Percentiles rank a stretch among this genome's conserved stretches.
phyloP scores from a whole-genome alignment of 2,888 invertebrate genomes.

The Panorpa germanica region DNA sequence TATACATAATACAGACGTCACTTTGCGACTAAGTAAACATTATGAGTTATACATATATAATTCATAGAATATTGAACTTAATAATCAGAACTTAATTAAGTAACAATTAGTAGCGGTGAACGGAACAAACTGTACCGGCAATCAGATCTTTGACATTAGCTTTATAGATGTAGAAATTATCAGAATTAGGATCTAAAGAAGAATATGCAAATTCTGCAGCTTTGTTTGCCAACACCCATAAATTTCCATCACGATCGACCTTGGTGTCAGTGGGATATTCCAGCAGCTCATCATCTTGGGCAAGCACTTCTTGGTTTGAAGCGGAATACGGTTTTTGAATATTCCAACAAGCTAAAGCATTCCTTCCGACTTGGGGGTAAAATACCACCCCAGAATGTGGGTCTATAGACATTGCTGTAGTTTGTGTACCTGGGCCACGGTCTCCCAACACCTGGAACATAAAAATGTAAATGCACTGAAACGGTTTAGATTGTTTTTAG shows the following conservation, averaged over 20 bases:
- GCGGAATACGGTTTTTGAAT: conserved; percentile 25
- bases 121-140: conserved; percentile 1
- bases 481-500: too few species aligned
- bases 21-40: too few species aligned
- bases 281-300: conserved; percentile 31
- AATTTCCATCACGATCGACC: neutral
- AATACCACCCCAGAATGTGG: conserved; percentile 33
- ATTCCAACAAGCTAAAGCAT: conserved; percentile 52
- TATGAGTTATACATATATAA: too few species aligned
- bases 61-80: too few species aligned
- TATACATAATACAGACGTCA: too few species aligned
- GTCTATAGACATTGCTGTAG: conserved; percentile 41
- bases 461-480: too few species aligned
- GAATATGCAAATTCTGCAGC: neutral
- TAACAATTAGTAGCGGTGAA: too few species aligned
- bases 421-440: conserved; percentile 36
- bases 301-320: conserved; percentile 29
- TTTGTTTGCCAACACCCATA: neutral
- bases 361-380: conserved; percentile 41
- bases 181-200: neutral
- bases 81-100: too few species aligned
- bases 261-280: conserved; percentile 42
- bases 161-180: conserved; percentile 1
- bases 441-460: conserved; percentile 36
- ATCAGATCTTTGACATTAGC: neutral